A percentile compares a stretch with the other conserved stretches of the same genome.
These are phyloP conservation scores for Phoenicopterus ruber DNA, from an alignment of 2,113 vertebrate species.

Conservation along the genomic window DNA sequence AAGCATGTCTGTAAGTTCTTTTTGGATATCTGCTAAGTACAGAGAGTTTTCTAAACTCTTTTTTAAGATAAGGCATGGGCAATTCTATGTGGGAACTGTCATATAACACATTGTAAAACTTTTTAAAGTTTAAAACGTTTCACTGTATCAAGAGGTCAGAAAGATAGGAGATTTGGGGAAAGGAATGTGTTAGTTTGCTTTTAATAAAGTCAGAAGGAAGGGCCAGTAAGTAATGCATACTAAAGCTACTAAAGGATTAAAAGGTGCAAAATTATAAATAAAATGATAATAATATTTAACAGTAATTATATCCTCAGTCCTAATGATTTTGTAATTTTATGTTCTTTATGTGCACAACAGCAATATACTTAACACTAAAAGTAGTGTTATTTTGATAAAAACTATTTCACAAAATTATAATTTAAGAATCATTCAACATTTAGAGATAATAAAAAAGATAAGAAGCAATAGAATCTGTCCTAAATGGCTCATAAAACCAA, in stretches of 20 bases:
- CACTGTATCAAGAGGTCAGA: constrained; percentile 32
- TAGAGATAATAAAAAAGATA: not conserved
- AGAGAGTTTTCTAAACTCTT: constrained; percentile 15
- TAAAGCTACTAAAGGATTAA: not conserved
- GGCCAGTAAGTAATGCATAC: not conserved
- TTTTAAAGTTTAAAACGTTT: constrained; percentile 42
- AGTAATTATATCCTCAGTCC: not conserved
- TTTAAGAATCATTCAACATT: not conserved
- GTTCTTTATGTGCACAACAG: not conserved
- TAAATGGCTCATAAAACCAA: not conserved
- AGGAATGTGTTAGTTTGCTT: constrained; percentile 34
- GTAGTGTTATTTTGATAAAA: not conserved
- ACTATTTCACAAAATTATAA: not conserved
- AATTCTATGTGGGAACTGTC: constrained; percentile 49
- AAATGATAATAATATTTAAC: not conserved
- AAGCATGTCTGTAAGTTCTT: not conserved
- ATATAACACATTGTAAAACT: constrained; percentile 64
- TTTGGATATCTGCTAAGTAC: constrained; percentile 6
- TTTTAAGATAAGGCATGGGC: constrained; percentile 40
- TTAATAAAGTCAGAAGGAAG: constrained; percentile 8
- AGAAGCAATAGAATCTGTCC: not conserved
- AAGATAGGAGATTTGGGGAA: constrained; percentile 3
- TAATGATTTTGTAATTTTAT: not conserved
- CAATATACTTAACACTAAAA: not conserved
- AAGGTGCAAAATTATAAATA: not conserved